Evolutionary conservation across 1,140 invertebrate species (phyloP).

Genomic region (Tachypleus tridentatus): DNA sequence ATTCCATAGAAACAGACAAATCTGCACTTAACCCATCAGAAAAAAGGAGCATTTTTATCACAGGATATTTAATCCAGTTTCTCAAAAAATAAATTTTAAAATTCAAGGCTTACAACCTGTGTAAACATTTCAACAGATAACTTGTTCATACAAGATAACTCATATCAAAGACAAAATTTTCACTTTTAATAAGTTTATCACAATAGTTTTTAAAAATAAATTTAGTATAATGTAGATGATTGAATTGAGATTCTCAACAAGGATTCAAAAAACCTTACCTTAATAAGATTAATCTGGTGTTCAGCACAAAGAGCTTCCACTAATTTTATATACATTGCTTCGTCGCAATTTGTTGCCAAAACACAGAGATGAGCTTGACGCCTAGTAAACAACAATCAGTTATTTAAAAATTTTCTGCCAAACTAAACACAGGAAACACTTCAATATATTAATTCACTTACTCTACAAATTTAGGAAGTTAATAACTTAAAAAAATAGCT

Average conservation of each 20-base stretch:
- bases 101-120: no score
- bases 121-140: no score
- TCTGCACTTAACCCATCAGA: slow-evolving; percentile 3
- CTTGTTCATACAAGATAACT: background rate
- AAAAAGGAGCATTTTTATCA: background rate
- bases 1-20: slow-evolving; percentile 4
- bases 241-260: no score
- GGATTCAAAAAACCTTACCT: slow-evolving; percentile 34
- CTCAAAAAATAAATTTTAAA: background rate
- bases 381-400: slow-evolving; percentile 37
- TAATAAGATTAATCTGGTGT: slow-evolving; percentile 92
- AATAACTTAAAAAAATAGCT: background rate
- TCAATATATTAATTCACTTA: no score
- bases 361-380: slow-evolving; percentile 93
- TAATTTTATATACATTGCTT: slow-evolving; percentile 91
- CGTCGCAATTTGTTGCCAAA: slow-evolving; percentile 94
- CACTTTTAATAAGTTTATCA: no score
- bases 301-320: slow-evolving; percentile 98
- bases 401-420: background rate
- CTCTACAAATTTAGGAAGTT: no score
- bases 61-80: background rate
- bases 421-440: no score
- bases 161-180: background rate
- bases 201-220: no score
- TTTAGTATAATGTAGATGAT: no score